phyloP scores from a whole-genome alignment of 2,797 vertebrate genomes.

The Coreius guichenoti region DNA sequence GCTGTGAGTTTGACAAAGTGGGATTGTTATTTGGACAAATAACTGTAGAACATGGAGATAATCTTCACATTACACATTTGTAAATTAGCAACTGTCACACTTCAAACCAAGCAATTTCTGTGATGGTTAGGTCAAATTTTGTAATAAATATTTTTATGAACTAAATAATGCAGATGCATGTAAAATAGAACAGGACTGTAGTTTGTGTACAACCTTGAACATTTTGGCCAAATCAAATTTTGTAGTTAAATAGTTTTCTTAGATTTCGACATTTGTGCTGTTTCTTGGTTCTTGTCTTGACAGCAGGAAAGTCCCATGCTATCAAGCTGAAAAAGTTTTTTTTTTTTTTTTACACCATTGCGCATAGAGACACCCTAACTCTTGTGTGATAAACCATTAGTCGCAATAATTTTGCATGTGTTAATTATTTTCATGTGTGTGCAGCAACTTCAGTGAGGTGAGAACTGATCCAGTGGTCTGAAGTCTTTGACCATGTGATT shows the following conservation, averaged over 20 bases:
- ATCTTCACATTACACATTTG: conserved; percentile 10
- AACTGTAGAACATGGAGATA: conserved; percentile 1
- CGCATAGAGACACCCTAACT: background rate
- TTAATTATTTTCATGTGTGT: conserved; percentile 4
- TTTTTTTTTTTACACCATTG: background rate
- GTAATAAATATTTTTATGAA: conserved; percentile 53
- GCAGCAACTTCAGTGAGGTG: background rate
- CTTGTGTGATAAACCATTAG: conserved; percentile 20
- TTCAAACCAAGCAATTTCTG: background rate
- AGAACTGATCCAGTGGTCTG: background rate
- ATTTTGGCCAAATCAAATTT: conserved; percentile 33
- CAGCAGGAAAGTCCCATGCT: background rate
- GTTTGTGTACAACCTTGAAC: conserved; percentile 29
- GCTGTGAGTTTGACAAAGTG: conserved; percentile 18
- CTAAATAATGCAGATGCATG: conserved; percentile 23
- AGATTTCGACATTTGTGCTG: conserved; percentile 44
- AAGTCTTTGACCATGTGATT: background rate
- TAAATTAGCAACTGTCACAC: conserved; percentile 34
- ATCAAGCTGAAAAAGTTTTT: background rate
- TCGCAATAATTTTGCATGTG: conserved; percentile 28
- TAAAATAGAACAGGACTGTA: conserved; percentile 21
- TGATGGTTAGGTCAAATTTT: background rate
- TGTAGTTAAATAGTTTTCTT: conserved; percentile 42
- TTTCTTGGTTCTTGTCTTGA: conserved; percentile 33
- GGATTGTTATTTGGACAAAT: background rate